Evolutionary conservation across 2,113 vertebrate species (phyloP), one percentile per base, ranked within the genome.

Genomic region (Amblyornis subalaris): DNA sequence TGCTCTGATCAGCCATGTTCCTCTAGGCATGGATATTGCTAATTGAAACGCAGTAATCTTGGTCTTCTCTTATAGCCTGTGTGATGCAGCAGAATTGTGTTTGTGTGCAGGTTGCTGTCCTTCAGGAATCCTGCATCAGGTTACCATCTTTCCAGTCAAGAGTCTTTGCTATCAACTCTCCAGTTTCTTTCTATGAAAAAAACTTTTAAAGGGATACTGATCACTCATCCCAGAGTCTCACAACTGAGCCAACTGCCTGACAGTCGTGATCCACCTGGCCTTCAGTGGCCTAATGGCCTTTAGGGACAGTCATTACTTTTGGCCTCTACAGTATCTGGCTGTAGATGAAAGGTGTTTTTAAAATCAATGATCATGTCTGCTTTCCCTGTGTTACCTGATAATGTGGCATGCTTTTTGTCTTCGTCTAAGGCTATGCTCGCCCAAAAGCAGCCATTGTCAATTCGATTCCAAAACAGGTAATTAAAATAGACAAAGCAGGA

Each of bases 171-270:
- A 9, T 91, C 18, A 48, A 7, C 24, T 94, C 24, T 72, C 17
- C 4, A 61, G 2, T 65, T 92, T 7, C 1, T 1, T 81, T 66
- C 7, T 13, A 36, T 33, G 14, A 25, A 36, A 65, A 75, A 47
- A 23, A 7, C 20, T 72, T 74, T 48, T 48, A 22, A 50, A 55
- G 17, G 42, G 29, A 55, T 77, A 40, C 25, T 48, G 3, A 9
- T 83, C 6, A 48, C 33, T 35, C 1, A 14, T 83, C 7, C 22
- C 18, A 3, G 10, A 71, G 33, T 80, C 29, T 88, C 18, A 29
- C 12, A 42, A 10, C 4, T 62, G 47, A 62, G 50, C 33, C 0
- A 0, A 2, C 53, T 65, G 26, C 24, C 12, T 21, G 17, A 50
- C 40, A 61, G 36, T 42, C 0, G 0, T 35, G 35, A 44, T 71